phyloP scores from a whole-genome alignment of 2,888 invertebrate genomes.

The Choristoneura rosaceana region DNA sequence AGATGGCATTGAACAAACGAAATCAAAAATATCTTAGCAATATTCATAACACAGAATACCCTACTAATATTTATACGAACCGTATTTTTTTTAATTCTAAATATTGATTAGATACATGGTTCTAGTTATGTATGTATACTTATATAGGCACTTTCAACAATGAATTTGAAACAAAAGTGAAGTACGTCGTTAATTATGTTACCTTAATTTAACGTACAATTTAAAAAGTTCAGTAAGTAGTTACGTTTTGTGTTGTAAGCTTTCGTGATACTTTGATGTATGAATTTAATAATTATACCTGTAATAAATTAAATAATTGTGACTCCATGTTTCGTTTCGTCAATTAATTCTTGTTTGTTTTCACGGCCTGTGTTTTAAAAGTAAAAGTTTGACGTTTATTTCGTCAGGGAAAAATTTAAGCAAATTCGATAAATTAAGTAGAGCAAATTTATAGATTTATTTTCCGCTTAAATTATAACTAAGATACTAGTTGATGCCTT shows the following conservation, averaged over 20 bases:
- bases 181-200: neutral
- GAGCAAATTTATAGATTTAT: too few species aligned
- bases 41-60: neutral
- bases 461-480: too few species aligned
- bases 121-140: neutral
- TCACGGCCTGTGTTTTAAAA: neutral
- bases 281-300: conserved; percentile 2
- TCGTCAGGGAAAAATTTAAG: neutral
- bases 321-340: neutral
- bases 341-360: conserved; percentile 8
- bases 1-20: neutral
- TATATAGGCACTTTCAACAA: neutral
- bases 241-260: neutral
- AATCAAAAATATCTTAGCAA: neutral
- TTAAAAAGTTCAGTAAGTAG: neutral
- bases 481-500: too few species aligned
- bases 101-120: neutral
- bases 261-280: conserved; percentile 1
- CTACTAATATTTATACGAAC: neutral
- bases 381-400: neutral
- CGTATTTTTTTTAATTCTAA: neutral
- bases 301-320: neutral
- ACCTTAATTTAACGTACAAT: neutral
- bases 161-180: neutral
- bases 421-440: too few species aligned